phyloP scores from a whole-genome alignment of 1,140 invertebrate species.

The Chelonus insularis region DNA sequence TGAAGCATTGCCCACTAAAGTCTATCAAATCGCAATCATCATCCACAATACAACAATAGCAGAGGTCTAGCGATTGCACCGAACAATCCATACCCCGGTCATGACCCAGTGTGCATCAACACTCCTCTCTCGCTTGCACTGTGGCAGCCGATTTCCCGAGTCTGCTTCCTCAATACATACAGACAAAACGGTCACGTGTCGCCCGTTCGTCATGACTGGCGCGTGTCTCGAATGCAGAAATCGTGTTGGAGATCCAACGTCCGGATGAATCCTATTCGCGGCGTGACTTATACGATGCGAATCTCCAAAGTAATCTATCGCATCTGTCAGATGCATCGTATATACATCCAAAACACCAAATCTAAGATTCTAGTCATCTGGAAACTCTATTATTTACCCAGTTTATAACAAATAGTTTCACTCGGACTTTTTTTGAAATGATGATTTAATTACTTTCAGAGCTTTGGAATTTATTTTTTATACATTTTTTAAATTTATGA shows the following conservation, averaged over 20 bases:
- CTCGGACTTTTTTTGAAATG: no score
- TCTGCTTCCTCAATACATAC: constrained; percentile 18
- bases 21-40: constrained; percentile 10
- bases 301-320: constrained; percentile 25
- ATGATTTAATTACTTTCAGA: no score
- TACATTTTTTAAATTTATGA: no score
- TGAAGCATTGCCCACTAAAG: constrained; percentile 13
- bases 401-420: no score
- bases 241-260: neutral
- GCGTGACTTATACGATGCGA: constrained; percentile 26
- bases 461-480: no score
- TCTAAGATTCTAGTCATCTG: no score
- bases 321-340: neutral
- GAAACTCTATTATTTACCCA: no score
- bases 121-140: neutral
- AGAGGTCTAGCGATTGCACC: constrained; percentile 23
- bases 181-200: constrained; percentile 51
- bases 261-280: constrained; percentile 36
- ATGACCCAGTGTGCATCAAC: constrained; percentile 37
- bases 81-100: constrained; percentile 39
- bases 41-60: constrained; percentile 20
- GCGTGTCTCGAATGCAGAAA: constrained; percentile 45
- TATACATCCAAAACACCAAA: neutral
- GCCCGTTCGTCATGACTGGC: constrained; percentile 42
- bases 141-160: constrained; percentile 22